A percentile compares a stretch with the other conserved stretches of the same genome.
phyloP scores from a whole-genome alignment of 64 coral and sea anemone genomes.

The Montipora efflorescens region DNA sequence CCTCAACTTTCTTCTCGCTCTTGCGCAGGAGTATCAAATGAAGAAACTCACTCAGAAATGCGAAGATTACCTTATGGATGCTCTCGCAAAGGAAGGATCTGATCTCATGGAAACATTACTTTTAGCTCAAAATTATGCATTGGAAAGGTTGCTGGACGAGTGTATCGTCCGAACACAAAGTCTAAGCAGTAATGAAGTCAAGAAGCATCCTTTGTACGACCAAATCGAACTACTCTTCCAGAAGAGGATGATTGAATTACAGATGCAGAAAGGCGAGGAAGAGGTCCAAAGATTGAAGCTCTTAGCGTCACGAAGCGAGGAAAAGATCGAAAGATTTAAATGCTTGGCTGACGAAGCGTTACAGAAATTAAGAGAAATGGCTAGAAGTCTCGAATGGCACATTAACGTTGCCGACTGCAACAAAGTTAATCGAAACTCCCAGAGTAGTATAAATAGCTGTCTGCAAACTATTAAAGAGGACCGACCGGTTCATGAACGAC shows the following conservation, averaged over 20 bases:
- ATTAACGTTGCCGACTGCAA: too few relatives aligned
- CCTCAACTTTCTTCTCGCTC: neutral
- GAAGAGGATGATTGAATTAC: conserved; percentile 8
- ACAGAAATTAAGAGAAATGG: too few relatives aligned
- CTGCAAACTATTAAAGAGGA: too few relatives aligned
- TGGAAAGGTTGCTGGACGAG: neutral
- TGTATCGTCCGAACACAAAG: neutral
- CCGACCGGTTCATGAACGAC: too few relatives aligned
- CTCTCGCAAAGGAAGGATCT: neutral
- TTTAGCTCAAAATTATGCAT: neutral
- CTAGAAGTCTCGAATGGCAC: too few relatives aligned
- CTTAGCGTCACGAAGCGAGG: too few relatives aligned
- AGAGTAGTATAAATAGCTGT: too few relatives aligned
- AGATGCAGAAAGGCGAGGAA: neutral
- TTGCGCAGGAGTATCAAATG: conserved; percentile 2
- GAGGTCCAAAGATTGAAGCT: rapidly evolving
- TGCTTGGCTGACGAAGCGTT: too few relatives aligned
- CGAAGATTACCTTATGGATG: neutral
- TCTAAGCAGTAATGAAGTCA: neutral
- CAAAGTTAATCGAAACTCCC: too few relatives aligned
- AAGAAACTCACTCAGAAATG: neutral
- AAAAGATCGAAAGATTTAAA: too few relatives aligned
- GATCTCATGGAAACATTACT: neutral
- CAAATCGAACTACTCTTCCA: neutral
- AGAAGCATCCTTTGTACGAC: neutral